Base-by-base conservation (phyloP, 1,140 invertebrate species). In the Drosophila eugracilis region DNA sequence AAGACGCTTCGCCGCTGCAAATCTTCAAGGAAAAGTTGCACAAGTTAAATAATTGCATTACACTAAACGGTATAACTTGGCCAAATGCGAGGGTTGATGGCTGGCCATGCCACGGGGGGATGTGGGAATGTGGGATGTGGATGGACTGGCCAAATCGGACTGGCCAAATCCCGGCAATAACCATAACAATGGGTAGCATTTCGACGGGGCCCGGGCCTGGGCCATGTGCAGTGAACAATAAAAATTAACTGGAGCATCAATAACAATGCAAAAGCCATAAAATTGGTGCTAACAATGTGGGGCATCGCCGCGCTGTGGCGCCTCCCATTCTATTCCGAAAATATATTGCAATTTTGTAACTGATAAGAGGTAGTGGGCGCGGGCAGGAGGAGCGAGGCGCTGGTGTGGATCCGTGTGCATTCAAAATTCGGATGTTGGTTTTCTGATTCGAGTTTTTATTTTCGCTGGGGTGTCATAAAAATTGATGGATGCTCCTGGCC, bases 11-110 rank as follows among this genome's bases (percentile, higher is more conserved):
- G 15, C 21, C 39, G 15, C 21, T 44, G 17, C 45, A 34, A 28
- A 36, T 72, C 57, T 73, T 48, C 53, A 26, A 70, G 75, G 58
- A 69, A 44, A 59, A 71, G 65, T 71, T 85, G 66, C 78, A 50
- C 63, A 86, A 86, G 45, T 88, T 81, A 86, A 86, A 81, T 86
- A 86, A 86, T 88, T 86, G 85, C 83, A 86, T 86, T 86, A 88
- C 69, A 78, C 75, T 52, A 79, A 88, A 81, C 72, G 84, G 47
- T 65, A 30, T 41, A 73, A 73, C 48, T 62, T 73, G 70, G 42
- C 41, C 41, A 62, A 59, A 59, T 55, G 21, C 24, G 49, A n/a
- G 19, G 55, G 55, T 12, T 28, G 48, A 12, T 14, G 26, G 12
- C 6, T 17, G 19, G 19, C n/a, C 3, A 17, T 14, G 19, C 14